Evolutionary conservation across 2,113 vertebrate species (phyloP).

Genomic region (Eulemur macaco): DNA sequence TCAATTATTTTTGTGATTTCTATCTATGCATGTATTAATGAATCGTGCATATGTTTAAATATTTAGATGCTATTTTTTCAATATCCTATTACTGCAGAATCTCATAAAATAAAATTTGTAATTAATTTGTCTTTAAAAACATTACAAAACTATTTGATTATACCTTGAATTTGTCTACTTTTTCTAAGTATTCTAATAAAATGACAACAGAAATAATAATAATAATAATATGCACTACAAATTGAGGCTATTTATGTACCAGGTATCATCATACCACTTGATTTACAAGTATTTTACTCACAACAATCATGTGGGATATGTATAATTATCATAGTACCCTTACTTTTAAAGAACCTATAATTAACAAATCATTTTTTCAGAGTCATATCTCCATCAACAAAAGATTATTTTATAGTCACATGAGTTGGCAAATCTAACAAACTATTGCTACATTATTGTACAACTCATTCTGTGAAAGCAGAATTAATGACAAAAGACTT

Average conservation of each 20-base stretch:
- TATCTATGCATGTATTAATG: neutral
- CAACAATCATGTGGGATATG: neutral
- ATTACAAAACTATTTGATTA: neutral
- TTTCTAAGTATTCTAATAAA: neutral
- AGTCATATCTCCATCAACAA: neutral
- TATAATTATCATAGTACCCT: neutral
- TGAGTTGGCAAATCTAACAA: neutral
- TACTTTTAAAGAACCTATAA: neutral
- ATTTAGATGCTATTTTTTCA: neutral
- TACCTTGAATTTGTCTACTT: neutral
- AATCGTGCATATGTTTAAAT: neutral
- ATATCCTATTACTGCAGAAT: neutral
- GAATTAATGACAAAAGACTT: neutral
- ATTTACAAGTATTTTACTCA: slow-evolving; percentile 14
- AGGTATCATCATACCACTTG: neutral
- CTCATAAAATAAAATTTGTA: neutral
- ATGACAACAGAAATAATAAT: neutral
- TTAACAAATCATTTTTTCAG: slow-evolving; percentile 26
- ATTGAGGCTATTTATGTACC: neutral
- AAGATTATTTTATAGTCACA: neutral
- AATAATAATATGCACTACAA: neutral
- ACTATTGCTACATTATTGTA: neutral
- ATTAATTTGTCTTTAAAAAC: neutral
- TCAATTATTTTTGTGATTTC: neutral
- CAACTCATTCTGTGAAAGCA: neutral